Evolutionary conservation across 2,113 vertebrate genomes (phyloP), one percentile per base, ranked within the genome.

Genomic region (Mohoua ochrocephala): DNA sequence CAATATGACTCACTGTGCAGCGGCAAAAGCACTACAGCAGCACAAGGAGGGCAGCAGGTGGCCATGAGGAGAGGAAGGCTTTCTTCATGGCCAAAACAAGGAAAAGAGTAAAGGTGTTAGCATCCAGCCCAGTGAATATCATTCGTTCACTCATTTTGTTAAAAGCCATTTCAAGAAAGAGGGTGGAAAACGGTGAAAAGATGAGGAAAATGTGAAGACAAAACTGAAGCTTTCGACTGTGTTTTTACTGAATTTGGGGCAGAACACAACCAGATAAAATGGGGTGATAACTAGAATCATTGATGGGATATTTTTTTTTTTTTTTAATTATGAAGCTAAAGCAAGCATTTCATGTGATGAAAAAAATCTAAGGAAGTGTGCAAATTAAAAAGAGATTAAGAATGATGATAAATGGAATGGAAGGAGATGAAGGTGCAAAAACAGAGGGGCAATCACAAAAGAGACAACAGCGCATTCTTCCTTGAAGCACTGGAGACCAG

Each of bases 271-370:
- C 3, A 7, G 18, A 50, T 45, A 64, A 75, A 68, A 87, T 9
- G 3, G 4, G 3, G 8, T 20, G 11, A 76, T 28, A 61, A 22
- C 18, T 39, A 35, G 3, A 87, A 57, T 57, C 41, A 84, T 15
- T 1, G 1, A 83, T 4, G 3, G 18, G 28, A 56, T 56, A 1
- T 7, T 16, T 35, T 49, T 24, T 13, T n/a, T n/a, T n/a, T 39
- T 81, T 71, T 56, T 8, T 0, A 76, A 44, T 21, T 0, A 71
- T 21, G 11, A 94, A 59, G 9, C 11, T 73, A 60, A 67, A 79
- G 26, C 7, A 53, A 33, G 10, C 2, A 4, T 27, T 63, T 81
- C 21, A 41, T 54, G 21, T 24, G 41, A 87, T 42, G 15, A 61
- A 70, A 84, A 57, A 87, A 20, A 11, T 31, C 28, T 71, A 54